Conservation (phyloP, 2,797 vertebrate genomes). For the Sciurus carolinensis region DNA sequence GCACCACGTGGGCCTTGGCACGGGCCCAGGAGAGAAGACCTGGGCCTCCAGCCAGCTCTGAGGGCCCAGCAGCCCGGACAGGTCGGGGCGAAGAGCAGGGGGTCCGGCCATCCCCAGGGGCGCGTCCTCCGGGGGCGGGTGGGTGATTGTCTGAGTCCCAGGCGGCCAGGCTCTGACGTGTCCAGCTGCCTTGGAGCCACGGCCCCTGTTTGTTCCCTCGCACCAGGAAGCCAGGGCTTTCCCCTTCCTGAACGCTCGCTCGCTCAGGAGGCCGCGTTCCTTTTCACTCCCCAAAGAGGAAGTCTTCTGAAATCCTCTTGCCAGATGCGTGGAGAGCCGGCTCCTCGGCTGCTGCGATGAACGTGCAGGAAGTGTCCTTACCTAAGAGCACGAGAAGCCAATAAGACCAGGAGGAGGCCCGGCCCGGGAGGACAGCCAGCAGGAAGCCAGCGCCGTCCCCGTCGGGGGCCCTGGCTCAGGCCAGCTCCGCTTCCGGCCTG, state of each 20-base stretch:
- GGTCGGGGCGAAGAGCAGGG: background rate
- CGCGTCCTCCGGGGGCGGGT: constrained; percentile 77
- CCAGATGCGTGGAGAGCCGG: constrained; percentile 84
- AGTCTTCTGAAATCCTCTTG: constrained; percentile 79
- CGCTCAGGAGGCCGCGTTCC: constrained; percentile 79
- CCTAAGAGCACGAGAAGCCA: constrained; percentile 70
- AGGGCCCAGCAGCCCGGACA: background rate
- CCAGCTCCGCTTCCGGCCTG: background rate
- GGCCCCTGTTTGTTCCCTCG: constrained; percentile 86
- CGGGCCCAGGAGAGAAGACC: background rate
- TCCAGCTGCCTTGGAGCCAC: constrained; percentile 73
- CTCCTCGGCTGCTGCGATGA: constrained; percentile 80
- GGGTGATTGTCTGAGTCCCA: constrained; percentile 74
- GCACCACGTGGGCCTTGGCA: rapidly evolving
- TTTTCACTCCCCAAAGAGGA: constrained; percentile 86
- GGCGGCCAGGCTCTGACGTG: constrained; percentile 78
- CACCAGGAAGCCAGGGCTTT: constrained; percentile 88
- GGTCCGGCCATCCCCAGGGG: constrained; percentile 70
- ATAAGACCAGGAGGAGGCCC: constrained; percentile 80
- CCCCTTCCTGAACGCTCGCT: constrained; percentile 85
- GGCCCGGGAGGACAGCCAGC: constrained; percentile 5
- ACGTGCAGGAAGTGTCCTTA: constrained; percentile 85
- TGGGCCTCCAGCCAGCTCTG: background rate
- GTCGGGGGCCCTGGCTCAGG: background rate
- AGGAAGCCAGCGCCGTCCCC: background rate